Percentiles rank a stretch among this genome's conserved stretches.
Evolutionary conservation across 2,113 vertebrate genomes (phyloP).

Genomic region (Ancistrus triradiatus): DNA sequence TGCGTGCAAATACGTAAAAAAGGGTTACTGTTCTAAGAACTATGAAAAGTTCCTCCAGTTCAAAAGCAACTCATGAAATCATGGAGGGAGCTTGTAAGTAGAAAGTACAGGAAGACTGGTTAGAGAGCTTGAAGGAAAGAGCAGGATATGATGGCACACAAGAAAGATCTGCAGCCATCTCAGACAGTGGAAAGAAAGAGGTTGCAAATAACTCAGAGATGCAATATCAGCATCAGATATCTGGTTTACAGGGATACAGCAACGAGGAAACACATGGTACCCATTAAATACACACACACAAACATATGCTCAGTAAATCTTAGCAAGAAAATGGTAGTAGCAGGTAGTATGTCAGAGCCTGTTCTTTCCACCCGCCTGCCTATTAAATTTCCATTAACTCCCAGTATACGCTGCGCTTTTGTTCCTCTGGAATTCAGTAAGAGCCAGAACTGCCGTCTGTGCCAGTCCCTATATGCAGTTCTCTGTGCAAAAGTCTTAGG

Average conservation of each 20-base stretch:
- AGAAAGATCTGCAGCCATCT: neutral
- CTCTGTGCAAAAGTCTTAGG: too few species aligned
- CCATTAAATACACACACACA: slow-evolving; percentile 26
- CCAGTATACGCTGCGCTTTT: slow-evolving; percentile 34
- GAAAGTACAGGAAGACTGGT: neutral
- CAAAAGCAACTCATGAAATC: too few species aligned
- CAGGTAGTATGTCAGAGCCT: slow-evolving; percentile 24
- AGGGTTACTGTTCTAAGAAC: too few species aligned
- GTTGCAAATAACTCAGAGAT: neutral
- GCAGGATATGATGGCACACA: neutral
- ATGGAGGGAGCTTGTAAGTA: neutral
- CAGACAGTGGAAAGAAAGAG: too few species aligned
- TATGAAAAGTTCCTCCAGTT: too few species aligned
- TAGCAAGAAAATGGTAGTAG: slow-evolving; percentile 25
- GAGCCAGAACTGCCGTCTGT: neutral
- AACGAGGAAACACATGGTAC: slow-evolving; percentile 22
- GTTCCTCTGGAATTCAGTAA: neutral
- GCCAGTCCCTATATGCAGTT: too few species aligned
- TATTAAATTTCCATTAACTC: slow-evolving; percentile 35
- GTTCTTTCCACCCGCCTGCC: slow-evolving; percentile 21
- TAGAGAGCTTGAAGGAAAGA: neutral
- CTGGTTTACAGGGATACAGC: slow-evolving; percentile 26
- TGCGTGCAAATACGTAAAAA: too few species aligned
- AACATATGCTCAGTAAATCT: slow-evolving; percentile 32
- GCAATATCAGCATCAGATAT: slow-evolving; percentile 35